Evolutionary conservation across 2,797 vertebrate species (phyloP).

Genomic region (Poliocrania exsul): DNA sequence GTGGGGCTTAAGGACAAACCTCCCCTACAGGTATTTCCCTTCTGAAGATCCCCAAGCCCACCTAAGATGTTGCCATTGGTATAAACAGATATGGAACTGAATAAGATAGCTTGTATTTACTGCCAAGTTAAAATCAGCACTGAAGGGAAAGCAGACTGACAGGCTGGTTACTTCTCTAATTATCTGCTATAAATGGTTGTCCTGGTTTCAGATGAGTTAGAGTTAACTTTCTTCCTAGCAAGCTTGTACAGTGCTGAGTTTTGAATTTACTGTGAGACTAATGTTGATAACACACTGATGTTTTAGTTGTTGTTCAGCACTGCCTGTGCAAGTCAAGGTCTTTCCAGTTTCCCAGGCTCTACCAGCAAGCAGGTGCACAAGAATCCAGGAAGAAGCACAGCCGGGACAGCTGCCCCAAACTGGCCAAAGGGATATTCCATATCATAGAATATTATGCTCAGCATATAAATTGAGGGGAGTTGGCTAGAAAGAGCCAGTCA

Average conservation of each 20-base stretch:
- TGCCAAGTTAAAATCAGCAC: not conserved
- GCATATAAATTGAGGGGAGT: too few relatives aligned
- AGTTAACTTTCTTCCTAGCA: fast-evolving
- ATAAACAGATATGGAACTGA: not conserved
- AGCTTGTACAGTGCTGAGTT: not conserved
- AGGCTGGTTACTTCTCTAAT: not conserved
- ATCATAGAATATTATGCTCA: not conserved
- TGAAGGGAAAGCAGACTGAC: not conserved
- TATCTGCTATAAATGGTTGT: not conserved
- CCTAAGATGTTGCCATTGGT: not conserved
- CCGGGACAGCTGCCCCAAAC: not conserved
- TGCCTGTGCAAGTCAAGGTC: not conserved
- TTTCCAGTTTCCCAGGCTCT: not conserved
- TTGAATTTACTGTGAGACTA: not conserved
- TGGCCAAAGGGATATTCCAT: not conserved
- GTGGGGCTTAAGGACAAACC: too few relatives aligned
- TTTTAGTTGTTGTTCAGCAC: not conserved
- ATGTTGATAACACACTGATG: not conserved
- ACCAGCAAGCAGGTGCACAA: not conserved
- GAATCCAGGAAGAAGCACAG: not conserved
- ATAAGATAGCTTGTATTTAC: not conserved
- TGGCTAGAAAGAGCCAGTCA: not conserved
- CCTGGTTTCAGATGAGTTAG: not conserved
- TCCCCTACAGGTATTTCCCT: too few relatives aligned
- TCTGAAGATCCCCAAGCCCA: not conserved